Evolutionary conservation across 2,113 vertebrate species (phyloP).

Genomic region (Sturnira hondurensis): DNA sequence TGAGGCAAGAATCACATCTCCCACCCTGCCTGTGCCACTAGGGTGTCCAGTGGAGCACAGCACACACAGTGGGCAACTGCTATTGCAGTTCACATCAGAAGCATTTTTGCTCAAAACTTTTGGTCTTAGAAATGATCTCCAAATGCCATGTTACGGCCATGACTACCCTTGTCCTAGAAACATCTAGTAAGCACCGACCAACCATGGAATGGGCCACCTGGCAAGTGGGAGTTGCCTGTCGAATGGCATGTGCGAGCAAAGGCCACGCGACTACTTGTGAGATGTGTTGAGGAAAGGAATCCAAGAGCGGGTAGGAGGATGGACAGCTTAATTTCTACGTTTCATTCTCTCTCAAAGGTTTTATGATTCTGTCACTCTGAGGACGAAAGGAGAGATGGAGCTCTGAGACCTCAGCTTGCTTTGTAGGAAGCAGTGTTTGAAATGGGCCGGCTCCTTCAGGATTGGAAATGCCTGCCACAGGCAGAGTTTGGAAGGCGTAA

Average conservation of each 20-base stretch:
- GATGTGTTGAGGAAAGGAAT: neutral
- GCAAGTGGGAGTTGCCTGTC: neutral
- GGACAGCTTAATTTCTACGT: neutral
- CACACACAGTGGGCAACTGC: neutral
- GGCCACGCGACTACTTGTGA: neutral
- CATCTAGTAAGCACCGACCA: neutral
- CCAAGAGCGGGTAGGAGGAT: rapidly evolving
- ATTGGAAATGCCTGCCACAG: neutral
- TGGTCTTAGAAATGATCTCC: neutral
- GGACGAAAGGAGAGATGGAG: neutral
- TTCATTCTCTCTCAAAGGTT: neutral
- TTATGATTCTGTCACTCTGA: neutral
- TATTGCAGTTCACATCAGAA: neutral
- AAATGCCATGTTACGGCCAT: neutral
- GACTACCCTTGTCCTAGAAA: neutral
- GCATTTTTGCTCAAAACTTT: neutral
- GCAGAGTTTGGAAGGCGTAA: neutral
- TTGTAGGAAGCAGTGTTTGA: conserved; percentile 1
- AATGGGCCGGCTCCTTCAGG: neutral
- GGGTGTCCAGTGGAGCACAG: neutral
- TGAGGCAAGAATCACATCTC: neutral
- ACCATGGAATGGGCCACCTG: neutral
- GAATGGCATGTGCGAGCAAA: neutral
- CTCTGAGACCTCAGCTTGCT: neutral
- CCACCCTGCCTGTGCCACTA: rapidly evolving